Conservation (phyloP, 2,797 vertebrate genomes). For the Tachyglossus aculeatus region DNA sequence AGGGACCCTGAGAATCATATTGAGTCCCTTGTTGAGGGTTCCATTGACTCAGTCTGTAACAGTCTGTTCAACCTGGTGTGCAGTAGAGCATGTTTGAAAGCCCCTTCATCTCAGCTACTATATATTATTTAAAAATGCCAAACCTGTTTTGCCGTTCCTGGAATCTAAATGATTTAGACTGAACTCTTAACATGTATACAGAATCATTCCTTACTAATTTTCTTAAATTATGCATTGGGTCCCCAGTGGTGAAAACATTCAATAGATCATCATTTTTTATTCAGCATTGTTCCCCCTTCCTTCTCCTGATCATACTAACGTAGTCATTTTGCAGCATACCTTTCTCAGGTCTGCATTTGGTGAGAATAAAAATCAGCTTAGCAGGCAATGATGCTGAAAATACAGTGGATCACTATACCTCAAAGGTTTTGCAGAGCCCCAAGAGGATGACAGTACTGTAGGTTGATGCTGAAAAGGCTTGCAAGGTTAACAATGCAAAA, state of each 20-base stretch:
- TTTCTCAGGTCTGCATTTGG: background rate
- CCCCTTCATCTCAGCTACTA: conserved; percentile 64
- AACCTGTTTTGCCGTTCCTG: conserved; percentile 52
- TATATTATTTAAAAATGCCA: conserved; percentile 82
- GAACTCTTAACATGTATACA: conserved; percentile 43
- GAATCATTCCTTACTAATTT: conserved; percentile 47
- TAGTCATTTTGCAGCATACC: background rate
- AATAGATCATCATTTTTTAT: background rate
- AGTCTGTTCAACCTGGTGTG: conserved; percentile 63
- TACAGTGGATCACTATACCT: background rate
- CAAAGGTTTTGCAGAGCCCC: background rate
- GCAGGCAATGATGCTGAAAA: background rate
- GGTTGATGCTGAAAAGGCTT: background rate
- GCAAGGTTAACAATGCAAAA: no score
- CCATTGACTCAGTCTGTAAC: conserved; percentile 63
- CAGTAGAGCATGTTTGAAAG: conserved; percentile 68
- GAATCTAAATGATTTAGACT: conserved; percentile 64
- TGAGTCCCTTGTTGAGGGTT: conserved; percentile 56
- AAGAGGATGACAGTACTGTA: background rate
- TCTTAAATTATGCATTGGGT: conserved; percentile 49
- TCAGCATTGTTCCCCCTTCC: background rate
- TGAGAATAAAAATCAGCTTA: background rate
- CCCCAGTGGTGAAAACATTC: conserved; percentile 23
- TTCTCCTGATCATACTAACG: background rate
- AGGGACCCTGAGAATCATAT: conserved; percentile 52